Conservation (phyloP, 1,140 invertebrate species). For the Drosophila orosa region DNA sequence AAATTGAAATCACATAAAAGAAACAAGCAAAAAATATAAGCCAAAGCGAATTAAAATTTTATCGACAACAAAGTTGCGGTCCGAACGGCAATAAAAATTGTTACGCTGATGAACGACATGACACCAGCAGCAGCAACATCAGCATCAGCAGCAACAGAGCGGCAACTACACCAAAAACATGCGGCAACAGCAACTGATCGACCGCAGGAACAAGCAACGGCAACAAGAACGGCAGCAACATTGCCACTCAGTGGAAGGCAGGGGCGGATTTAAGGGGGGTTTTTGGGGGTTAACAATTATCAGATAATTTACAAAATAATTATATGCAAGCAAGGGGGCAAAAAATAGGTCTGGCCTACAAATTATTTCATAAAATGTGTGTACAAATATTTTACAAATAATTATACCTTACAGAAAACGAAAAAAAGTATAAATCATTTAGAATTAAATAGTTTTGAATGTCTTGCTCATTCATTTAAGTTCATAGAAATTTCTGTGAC, state of each 20-base stretch:
- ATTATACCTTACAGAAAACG: background rate
- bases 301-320: background rate
- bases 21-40: conserved; percentile 47
- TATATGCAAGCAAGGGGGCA: no score
- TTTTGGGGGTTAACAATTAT: background rate
- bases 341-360: background rate
- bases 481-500: background rate
- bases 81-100: conserved; percentile 68
- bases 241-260: conserved; percentile 30
- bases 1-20: conserved; percentile 49
- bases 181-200: conserved; percentile 60
- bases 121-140: conserved; percentile 44
- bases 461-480: no score
- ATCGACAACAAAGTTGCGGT: conserved; percentile 79
- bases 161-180: conserved; percentile 44
- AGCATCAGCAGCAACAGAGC: conserved; percentile 17
- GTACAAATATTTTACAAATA: background rate
- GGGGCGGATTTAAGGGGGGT: background rate
- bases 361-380: background rate
- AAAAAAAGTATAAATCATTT: no score
- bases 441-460: no score
- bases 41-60: conserved; percentile 79
- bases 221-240: conserved; percentile 34
- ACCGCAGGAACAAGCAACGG: conserved; percentile 61
- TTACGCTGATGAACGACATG: conserved; percentile 72